A percentile compares a stretch with the other conserved stretches of the same genome.
Evolutionary conservation across 2,888 invertebrate genomes (phyloP).

Genomic region (Phlogophora meticulosa): DNA sequence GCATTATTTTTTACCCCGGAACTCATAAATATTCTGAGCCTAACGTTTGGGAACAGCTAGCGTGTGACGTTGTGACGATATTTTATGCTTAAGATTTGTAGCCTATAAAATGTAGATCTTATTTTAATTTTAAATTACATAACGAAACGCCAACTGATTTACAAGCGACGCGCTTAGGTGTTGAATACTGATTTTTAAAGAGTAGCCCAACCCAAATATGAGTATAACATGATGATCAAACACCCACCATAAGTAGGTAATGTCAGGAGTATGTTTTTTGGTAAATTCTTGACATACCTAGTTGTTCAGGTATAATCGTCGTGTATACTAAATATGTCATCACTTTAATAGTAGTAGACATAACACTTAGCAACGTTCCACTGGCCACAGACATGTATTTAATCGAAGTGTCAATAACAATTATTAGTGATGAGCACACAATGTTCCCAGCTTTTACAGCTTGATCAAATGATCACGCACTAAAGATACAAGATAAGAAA

Average conservation of each 20-base stretch:
- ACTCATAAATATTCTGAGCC: conserved; percentile 31
- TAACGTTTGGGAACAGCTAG: conserved; percentile 24
- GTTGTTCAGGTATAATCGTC: neutral
- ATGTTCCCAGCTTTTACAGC: conserved; percentile 58
- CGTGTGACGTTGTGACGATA: neutral
- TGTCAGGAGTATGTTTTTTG: conserved; percentile 16
- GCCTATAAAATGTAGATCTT: conserved; percentile 26
- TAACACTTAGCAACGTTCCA: conserved; percentile 61
- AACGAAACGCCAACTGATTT: conserved; percentile 5
- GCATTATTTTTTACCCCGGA: conserved; percentile 60
- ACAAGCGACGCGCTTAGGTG: conserved; percentile 2
- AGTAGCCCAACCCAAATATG: conserved; percentile 21
- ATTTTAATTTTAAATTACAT: conserved; percentile 37
- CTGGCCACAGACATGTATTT: conserved; percentile 44
- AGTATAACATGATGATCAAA: conserved; percentile 11
- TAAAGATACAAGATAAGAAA: conserved; percentile 44
- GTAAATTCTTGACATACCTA: conserved; percentile 1
- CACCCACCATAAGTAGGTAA: conserved; percentile 13
- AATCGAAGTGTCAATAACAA: conserved; percentile 74
- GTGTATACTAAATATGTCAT: conserved; percentile 30
- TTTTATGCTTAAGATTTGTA: conserved; percentile 3
- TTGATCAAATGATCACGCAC: conserved; percentile 60
- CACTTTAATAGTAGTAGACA: conserved; percentile 34
- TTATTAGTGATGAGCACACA: conserved; percentile 67
- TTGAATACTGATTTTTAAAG: conserved; percentile 6